These are phyloP conservation scores for Ellobius talpinus DNA, from an alignment of 2,113 vertebrate species.

Conservation along the genomic window DNA sequence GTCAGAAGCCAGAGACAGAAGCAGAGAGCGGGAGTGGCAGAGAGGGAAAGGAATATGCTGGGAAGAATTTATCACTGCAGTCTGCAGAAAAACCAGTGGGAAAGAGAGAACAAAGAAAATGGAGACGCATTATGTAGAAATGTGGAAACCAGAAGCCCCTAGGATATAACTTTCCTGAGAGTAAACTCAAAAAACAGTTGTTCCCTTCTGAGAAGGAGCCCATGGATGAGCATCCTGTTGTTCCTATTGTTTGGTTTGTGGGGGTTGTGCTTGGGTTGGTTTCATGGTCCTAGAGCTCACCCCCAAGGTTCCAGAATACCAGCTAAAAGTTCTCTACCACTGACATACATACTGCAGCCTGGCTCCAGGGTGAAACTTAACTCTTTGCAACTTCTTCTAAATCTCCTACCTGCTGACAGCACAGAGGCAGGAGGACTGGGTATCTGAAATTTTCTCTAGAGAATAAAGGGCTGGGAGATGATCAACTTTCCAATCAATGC, in stretches of 20 bases:
- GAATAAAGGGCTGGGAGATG: neutral
- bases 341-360: neutral
- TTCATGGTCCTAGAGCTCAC: neutral
- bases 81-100: neutral
- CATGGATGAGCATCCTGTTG: neutral
- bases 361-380: neutral
- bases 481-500: neutral
- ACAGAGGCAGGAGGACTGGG: neutral
- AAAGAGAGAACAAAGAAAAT: neutral
- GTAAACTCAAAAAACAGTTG: neutral
- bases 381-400: neutral
- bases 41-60: neutral
- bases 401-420: neutral
- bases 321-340: neutral
- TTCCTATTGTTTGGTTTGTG: neutral
- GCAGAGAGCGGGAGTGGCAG: neutral
- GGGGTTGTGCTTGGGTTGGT: neutral
- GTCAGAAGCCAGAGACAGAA: neutral
- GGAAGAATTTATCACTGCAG: neutral
- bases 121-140: fast-evolving
- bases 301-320: neutral
- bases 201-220: neutral
- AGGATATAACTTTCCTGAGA: neutral
- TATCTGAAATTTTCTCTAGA: neutral
- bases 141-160: neutral